A percentile compares a stretch with the other conserved stretches of the same genome.
Evolutionary conservation across 2,797 vertebrate species (phyloP).

Genomic region (Pantherophis alleghaniensis): DNA sequence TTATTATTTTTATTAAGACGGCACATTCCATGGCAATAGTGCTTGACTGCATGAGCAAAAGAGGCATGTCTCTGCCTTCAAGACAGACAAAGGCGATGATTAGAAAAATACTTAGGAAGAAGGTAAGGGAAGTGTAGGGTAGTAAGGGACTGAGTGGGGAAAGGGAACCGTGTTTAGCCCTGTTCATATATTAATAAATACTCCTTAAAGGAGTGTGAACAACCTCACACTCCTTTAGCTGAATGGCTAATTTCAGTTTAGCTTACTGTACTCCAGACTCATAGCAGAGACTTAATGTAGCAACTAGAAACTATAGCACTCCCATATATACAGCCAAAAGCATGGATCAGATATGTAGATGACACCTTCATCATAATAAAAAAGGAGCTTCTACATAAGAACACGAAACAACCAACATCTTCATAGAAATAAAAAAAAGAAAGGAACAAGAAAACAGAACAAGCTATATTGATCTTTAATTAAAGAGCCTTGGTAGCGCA

Average conservation of each 20-base stretch:
- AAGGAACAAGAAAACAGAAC: neutral
- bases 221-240: neutral
- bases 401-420: neutral
- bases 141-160: neutral
- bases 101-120: neutral
- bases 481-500: neutral
- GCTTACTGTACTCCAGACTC: neutral
- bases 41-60: neutral
- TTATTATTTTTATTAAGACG: constrained; percentile 1
- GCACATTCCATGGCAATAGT: neutral
- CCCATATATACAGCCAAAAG: neutral
- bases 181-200: neutral
- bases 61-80: neutral
- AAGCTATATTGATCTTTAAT: neutral
- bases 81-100: neutral
- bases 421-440: neutral
- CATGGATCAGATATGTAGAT: neutral
- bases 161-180: neutral
- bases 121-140: neutral
- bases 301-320: neutral
- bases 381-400: neutral
- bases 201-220: neutral
- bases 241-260: neutral
- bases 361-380: neutral
- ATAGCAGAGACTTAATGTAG: neutral